Base-by-base conservation (phyloP, 2,888 invertebrate genomes). In the Pterobdella sp. region DNA sequence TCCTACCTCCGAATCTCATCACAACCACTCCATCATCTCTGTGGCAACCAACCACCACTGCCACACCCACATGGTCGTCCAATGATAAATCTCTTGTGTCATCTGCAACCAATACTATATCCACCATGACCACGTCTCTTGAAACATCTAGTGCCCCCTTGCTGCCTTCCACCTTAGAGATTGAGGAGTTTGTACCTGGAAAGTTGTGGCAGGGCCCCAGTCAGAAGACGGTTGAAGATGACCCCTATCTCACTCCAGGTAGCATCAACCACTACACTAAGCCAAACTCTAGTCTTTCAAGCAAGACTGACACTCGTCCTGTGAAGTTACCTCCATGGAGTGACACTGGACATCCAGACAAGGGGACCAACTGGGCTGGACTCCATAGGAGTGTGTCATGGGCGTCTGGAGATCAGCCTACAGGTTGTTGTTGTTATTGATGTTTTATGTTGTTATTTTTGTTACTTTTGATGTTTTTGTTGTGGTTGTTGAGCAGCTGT, bases 131-230 rank as follows among this genome's bases (percentile, higher is more conserved):
- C 42, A 34, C 69, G 26, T 49, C 56, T 29, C 22, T 32, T 49
- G 36, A 52, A 36, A 56, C 68, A 52, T 31, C 74, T 60, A 49
- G 35, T 60, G 14, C 35, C 56, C 36, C 68, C 18, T 18, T 3
- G 14, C 60, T 56, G 60, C 60, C 60, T 56, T 56, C 75, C 32
- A 66, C 36, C 29, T 71, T 69, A 3, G 74, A 74, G 34, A 74
- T 74, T 26, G 74, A 74, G 42, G 74, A 74, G 68, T 74, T 74
- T 35, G 70, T 74, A 10, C 74, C 74, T n/a, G 74, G 74, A 26
- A 74, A 74, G 69, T 70, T 65, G 37, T 74, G 74, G 74, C 74
- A 74, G 66, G 74, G 74, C 29, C 74, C 74, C 1, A 68, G 71
- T 36, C 64, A 64, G 52, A 70, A 71, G 66, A 69, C 63, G 52